Percentiles rank a stretch among this genome's conserved stretches.
Conservation (phyloP, 1,140 invertebrate genomes). For the Lithobius niger region DNA sequence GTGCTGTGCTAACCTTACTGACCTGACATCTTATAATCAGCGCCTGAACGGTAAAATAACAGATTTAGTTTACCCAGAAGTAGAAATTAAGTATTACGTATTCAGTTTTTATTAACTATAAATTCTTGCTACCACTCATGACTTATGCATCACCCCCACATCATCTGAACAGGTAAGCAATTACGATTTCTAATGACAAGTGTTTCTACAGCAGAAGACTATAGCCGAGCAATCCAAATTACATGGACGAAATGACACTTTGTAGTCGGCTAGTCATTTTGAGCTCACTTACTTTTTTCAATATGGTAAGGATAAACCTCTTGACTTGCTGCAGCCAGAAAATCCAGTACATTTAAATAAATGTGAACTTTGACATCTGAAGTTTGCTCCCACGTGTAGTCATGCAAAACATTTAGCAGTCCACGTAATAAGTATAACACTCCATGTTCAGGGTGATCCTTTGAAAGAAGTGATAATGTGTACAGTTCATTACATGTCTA, state of each 20-base stretch:
- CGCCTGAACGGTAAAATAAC: no score
- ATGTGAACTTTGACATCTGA: conserved; percentile 41
- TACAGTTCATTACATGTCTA: no score
- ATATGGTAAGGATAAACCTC: conserved; percentile 69
- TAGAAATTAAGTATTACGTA: neutral
- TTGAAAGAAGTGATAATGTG: conserved; percentile 15
- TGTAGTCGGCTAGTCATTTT: neutral
- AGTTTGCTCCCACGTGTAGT: conserved; percentile 48
- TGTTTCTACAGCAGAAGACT: neutral
- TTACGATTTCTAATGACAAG: neutral
- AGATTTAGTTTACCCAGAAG: neutral
- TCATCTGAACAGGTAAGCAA: neutral
- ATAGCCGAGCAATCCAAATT: neutral
- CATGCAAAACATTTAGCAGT: conserved; percentile 56
- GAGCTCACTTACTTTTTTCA: conserved; percentile 47
- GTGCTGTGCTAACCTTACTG: no score
- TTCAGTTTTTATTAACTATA: neutral
- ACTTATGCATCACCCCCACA: neutral
- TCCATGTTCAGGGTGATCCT: conserved; percentile 73
- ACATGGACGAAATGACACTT: neutral
- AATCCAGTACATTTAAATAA: conserved; percentile 54
- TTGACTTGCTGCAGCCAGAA: conserved; percentile 56
- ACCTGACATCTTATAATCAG: no score
- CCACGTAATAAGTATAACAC: conserved; percentile 60
- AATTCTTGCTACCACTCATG: neutral